phyloP scores from a whole-genome alignment of 2,113 vertebrate species.

The Zonotrichia leucophrys region DNA sequence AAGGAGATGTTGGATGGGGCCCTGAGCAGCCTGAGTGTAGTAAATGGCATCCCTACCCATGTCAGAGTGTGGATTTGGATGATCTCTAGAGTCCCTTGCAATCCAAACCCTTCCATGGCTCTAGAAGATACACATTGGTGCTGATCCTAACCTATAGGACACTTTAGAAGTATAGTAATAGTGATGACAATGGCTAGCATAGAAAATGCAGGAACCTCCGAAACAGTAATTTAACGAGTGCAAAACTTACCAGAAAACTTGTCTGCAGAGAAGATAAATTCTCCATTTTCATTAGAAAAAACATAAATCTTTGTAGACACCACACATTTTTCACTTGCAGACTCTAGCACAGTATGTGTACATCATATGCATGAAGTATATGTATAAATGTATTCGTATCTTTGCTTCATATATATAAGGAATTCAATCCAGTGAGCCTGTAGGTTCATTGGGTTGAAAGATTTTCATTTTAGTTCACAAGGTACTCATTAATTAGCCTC shows the following conservation, averaged over 20 bases:
- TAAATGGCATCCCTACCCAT: background rate
- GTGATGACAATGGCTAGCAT: background rate
- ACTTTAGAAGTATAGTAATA: background rate
- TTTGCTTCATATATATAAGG: background rate
- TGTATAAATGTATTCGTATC: background rate
- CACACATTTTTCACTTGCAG: background rate
- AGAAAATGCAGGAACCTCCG: background rate
- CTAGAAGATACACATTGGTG: background rate
- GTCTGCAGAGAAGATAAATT: background rate
- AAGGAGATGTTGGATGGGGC: fast-evolving
- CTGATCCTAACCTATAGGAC: background rate
- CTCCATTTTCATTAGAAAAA: background rate
- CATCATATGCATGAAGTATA: background rate
- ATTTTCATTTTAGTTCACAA: background rate
- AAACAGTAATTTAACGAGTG: background rate
- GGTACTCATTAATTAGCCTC: background rate
- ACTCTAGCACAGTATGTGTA: background rate
- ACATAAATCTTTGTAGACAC: background rate
- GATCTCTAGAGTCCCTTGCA: background rate
- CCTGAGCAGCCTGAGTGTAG: background rate
- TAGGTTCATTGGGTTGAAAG: background rate
- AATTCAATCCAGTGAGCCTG: background rate
- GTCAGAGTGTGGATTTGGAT: background rate
- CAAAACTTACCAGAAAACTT: background rate
- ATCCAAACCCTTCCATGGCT: background rate